Evolutionary conservation across 2,113 vertebrate genomes (phyloP), one percentile per base, ranked within the genome.

Genomic region (Diphyllodes magnificus): DNA sequence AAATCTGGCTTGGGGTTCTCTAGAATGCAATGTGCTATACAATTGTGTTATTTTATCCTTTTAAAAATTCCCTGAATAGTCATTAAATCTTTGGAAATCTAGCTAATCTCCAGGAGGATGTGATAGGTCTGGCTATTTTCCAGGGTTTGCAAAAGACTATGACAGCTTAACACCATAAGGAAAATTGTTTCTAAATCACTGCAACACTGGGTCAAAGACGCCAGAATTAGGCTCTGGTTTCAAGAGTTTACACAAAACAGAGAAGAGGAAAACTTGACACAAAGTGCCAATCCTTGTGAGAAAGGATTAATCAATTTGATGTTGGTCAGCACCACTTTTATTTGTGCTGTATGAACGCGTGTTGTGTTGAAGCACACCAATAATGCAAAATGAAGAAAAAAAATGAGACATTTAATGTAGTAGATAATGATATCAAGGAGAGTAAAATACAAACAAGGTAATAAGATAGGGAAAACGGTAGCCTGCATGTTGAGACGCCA

Each of bases 11-110:
- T 87, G 42, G 63, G 11, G 10, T 61, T 68, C 71, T 94, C 66
- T 79, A 85, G 68, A 88, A 90, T 60, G 84, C 47, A 78, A 54
- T 64, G 42, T 22, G n/a, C 11, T 88, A 63, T 60, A 86, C 27
- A 91, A 59, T 93, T 93, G 84, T 91, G 82, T 93, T 75, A 90
- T 94, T 96, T 93, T 73, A 81, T 83, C 56, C 87, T 90, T 84
- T 96, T 86, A 60, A 94, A 95, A 81, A 78, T 75, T 90, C 85
- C 88, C 75, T 92, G 68, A 93, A 93, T 94, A 80, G 75, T 82
- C 54, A 82, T 88, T 89, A 94, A 90, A 88, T 87, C 75, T 86
- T 91, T 92, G 82, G 59, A 97, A 94, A 94, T 37, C 17, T 35
- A 95, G 79, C 59, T 90, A 75, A 88, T 95, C 79, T 95, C 71